Evolutionary conservation across 2,888 invertebrate genomes (phyloP).

Genomic region (Cataglyphis livida): DNA sequence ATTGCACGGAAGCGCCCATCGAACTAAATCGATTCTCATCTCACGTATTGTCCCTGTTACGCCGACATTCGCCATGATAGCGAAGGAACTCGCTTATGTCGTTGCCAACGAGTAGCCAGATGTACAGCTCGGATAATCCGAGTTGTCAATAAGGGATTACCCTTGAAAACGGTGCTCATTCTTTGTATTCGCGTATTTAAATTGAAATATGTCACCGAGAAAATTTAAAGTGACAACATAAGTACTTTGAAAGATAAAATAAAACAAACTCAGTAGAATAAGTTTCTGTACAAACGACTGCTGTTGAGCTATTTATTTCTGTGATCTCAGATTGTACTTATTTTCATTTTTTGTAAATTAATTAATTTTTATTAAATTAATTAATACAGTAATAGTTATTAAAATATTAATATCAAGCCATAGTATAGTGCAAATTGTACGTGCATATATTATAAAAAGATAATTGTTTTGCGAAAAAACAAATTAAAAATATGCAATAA

Average conservation of each 20-base stretch:
- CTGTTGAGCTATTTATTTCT: neutral
- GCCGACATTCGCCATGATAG: constrained; percentile 37
- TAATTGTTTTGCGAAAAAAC: neutral
- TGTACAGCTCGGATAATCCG: constrained; percentile 25
- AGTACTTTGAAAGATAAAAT: neutral
- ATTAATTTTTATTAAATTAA: neutral
- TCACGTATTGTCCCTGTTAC: constrained; percentile 55
- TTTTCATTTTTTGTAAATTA: neutral
- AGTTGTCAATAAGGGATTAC: constrained; percentile 45
- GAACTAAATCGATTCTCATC: constrained; percentile 64
- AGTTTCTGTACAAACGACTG: neutral
- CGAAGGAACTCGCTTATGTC: constrained; percentile 48
- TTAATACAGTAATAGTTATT: neutral
- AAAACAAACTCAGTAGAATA: neutral
- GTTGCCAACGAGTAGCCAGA: constrained; percentile 20
- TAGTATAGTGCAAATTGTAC: neutral
- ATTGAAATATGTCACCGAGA: constrained; percentile 27
- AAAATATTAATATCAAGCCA: neutral
- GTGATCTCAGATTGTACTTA: neutral
- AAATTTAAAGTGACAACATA: neutral
- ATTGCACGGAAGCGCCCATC: constrained; percentile 61
- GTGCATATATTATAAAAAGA: neutral
- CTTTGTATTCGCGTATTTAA: neutral
- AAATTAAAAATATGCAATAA: neutral
- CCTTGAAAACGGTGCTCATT: constrained; percentile 38